phyloP scores from a whole-genome alignment of 2,888 invertebrate species.

The Cephus nigrinus region DNA sequence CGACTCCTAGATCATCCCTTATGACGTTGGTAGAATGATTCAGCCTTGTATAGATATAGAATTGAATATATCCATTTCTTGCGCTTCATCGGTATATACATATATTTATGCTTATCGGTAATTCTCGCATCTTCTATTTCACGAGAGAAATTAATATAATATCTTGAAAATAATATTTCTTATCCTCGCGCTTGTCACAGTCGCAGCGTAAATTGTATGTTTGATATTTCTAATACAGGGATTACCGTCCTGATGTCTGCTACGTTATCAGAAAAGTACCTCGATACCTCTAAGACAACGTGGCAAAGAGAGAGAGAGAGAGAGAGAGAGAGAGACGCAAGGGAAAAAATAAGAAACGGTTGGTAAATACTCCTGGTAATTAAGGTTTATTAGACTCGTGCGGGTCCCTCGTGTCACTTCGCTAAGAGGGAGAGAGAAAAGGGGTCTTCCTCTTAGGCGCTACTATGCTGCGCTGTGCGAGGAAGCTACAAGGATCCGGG shows the following conservation, averaged over 20 bases:
- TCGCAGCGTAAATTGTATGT: background rate
- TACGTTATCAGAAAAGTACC: background rate
- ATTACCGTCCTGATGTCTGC: background rate
- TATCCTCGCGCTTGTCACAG: background rate
- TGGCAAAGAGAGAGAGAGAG: background rate
- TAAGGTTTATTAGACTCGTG: background rate
- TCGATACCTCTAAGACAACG: background rate
- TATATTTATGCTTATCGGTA: background rate
- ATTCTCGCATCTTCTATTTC: background rate
- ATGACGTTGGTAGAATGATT: background rate
- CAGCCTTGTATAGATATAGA: background rate
- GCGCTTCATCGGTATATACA: too few relatives aligned
- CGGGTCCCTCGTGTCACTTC: background rate
- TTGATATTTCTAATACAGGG: background rate
- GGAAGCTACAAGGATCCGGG: slow-evolving; percentile 11
- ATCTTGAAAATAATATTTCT: background rate
- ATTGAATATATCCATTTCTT: background rate
- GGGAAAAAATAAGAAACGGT: background rate
- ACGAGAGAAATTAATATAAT: background rate
- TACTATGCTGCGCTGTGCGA: background rate
- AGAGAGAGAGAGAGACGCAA: background rate
- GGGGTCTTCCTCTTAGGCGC: background rate
- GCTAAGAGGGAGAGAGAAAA: slow-evolving; percentile 11
- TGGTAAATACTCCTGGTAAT: background rate
- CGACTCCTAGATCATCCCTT: background rate